Percentiles rank a stretch among this genome's conserved stretches.
phyloP scores from a whole-genome alignment of 1,140 invertebrate genomes.

The Calephelis virginiensis region DNA sequence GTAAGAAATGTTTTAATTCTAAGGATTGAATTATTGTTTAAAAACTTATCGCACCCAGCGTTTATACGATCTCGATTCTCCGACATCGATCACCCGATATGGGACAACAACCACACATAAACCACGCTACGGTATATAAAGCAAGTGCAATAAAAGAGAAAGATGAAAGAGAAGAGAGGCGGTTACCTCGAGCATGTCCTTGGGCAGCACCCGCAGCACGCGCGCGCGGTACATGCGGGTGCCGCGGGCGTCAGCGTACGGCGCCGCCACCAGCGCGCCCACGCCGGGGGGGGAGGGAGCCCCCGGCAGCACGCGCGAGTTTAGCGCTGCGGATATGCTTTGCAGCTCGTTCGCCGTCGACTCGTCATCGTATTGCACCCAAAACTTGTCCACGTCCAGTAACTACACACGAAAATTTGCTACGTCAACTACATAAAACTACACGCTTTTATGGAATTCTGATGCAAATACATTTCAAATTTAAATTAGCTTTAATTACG shows the following conservation, averaged over 20 bases:
- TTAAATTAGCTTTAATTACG: too few species aligned
- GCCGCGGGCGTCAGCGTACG: constrained; percentile 36
- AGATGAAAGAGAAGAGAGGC: background rate
- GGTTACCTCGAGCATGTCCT: constrained; percentile 59
- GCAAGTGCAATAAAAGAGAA: too few species aligned
- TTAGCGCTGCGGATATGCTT: constrained; percentile 41
- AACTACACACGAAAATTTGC: constrained; percentile 48
- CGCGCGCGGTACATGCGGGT: constrained; percentile 48
- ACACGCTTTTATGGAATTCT: too few species aligned
- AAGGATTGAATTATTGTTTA: too few species aligned
- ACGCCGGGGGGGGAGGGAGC: constrained; percentile 23
- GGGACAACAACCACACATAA: too few species aligned
- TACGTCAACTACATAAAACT: background rate
- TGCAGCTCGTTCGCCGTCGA: constrained; percentile 45
- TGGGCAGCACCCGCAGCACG: constrained; percentile 44
- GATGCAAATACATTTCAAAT: too few species aligned
- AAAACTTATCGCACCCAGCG: too few species aligned
- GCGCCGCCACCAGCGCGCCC: constrained; percentile 48
- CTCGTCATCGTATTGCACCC: constrained; percentile 77
- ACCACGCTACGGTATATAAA: too few species aligned
- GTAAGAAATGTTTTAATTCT: too few species aligned
- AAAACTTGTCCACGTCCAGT: constrained; percentile 81
- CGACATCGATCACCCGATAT: too few species aligned
- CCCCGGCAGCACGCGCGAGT: constrained; percentile 35
- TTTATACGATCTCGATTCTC: too few species aligned